Evolutionary conservation across 1,140 invertebrate genomes (phyloP).

Genomic region (silkworm (Bombyx mori)): ASM3026992v2 NC_085121.1:6740501-6741000

Average conservation of each 20-base stretch:
- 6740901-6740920: constrained; percentile 41
- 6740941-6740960: constrained; percentile 16
- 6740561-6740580: neutral
- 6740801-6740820: constrained; percentile 61
- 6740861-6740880: neutral
- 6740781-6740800: constrained; percentile 57
- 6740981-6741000: constrained; percentile 42
- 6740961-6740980: constrained; percentile 40
- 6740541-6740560: constrained; percentile 3
- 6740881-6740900: constrained; percentile 24
- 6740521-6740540: constrained; percentile 14
- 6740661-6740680: constrained; percentile 20
- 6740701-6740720: constrained; percentile 51
- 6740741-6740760: constrained; percentile 30
- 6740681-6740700: constrained; percentile 59
- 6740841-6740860: constrained; percentile 16
- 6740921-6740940: constrained; percentile 31
- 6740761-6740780: constrained; percentile 54
- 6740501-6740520: constrained; percentile 42
- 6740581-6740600: neutral
- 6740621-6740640: neutral
- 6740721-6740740: constrained; percentile 46
- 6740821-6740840: constrained; percentile 46
- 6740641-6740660: constrained; percentile 3
- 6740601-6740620: neutral